Conservation (phyloP, 2,888 invertebrate genomes). For the Drosophila nr. perissopoda region DNA sequence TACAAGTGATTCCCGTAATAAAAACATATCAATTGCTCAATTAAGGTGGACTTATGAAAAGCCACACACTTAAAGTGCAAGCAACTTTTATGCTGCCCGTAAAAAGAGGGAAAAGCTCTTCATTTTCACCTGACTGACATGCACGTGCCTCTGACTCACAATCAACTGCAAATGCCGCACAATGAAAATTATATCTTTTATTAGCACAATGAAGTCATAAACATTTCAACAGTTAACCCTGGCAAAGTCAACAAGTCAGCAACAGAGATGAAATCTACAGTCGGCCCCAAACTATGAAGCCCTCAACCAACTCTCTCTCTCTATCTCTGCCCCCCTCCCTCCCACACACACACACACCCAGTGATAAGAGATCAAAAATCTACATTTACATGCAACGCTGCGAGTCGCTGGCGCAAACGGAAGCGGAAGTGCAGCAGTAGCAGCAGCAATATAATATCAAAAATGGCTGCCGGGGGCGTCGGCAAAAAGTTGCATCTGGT, state of each 20-base stretch:
- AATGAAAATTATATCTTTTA: constrained; percentile 72
- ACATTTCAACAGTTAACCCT: constrained; percentile 75
- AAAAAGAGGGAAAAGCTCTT: constrained; percentile 24
- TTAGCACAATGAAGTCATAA: constrained; percentile 79
- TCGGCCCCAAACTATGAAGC: constrained; percentile 40
- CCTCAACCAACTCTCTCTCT: neutral
- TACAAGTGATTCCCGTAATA: neutral
- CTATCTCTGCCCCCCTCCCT: neutral
- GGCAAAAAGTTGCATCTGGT: constrained; percentile 76
- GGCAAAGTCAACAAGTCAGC: constrained; percentile 77
- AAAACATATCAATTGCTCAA: neutral
- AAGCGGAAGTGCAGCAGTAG: constrained; percentile 71
- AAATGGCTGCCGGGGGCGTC: constrained; percentile 77
- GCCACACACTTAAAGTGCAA: constrained; percentile 4
- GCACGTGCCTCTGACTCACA: constrained; percentile 35
- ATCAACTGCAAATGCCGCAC: neutral
- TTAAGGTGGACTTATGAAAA: neutral
- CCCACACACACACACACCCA: constrained; percentile 14
- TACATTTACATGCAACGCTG: constrained; percentile 76
- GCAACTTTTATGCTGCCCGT: constrained; percentile 24
- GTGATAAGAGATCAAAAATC: constrained; percentile 74
- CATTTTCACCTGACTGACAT: constrained; percentile 46
- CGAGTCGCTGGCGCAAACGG: constrained; percentile 59
- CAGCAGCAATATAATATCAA: constrained; percentile 75
- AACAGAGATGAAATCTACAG: constrained; percentile 74